These are phyloP conservation scores for Leptothorax acervorum DNA, from an alignment of 2,888 invertebrate genomes.

Conservation along the genomic window DNA sequence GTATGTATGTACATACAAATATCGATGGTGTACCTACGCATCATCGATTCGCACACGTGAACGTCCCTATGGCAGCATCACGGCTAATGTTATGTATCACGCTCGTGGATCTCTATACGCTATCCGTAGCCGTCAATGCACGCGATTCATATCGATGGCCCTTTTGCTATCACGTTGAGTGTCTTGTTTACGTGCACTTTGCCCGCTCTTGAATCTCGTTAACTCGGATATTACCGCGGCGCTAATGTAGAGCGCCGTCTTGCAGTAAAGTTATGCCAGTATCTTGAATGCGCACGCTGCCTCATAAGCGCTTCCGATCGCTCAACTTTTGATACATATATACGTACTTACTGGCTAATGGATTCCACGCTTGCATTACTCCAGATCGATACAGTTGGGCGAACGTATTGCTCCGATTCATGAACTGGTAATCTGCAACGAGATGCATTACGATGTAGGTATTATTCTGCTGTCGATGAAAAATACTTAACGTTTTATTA, in stretches of 20 bases:
- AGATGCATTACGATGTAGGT: neutral
- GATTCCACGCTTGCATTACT: constrained; percentile 30
- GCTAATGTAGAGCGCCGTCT: constrained; percentile 29
- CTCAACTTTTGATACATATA: constrained; percentile 42
- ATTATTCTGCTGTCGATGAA: neutral
- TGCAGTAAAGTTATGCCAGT: constrained; percentile 30
- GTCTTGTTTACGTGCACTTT: constrained; percentile 46
- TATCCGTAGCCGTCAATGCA: neutral
- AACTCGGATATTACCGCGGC: constrained; percentile 28
- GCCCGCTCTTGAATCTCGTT: constrained; percentile 41
- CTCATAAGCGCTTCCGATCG: constrained; percentile 27
- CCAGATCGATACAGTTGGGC: constrained; percentile 21
- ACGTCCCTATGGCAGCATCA: neutral
- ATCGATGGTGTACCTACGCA: neutral
- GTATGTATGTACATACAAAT: neutral
- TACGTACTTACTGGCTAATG: constrained; percentile 38
- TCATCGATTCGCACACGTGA: neutral
- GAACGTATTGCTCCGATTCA: constrained; percentile 9
- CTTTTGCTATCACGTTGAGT: constrained; percentile 23
- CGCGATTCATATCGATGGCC: constrained; percentile 24
- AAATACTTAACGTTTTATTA: constrained; percentile 1
- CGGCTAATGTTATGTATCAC: constrained; percentile 1
- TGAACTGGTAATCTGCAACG: neutral
- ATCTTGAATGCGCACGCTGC: constrained; percentile 15
- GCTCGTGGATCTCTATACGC: neutral